Evolutionary conservation across 2,797 vertebrate species (phyloP), one percentile per base, ranked within the genome.

Genomic region (Enteromius unitaeniatus): DNA sequence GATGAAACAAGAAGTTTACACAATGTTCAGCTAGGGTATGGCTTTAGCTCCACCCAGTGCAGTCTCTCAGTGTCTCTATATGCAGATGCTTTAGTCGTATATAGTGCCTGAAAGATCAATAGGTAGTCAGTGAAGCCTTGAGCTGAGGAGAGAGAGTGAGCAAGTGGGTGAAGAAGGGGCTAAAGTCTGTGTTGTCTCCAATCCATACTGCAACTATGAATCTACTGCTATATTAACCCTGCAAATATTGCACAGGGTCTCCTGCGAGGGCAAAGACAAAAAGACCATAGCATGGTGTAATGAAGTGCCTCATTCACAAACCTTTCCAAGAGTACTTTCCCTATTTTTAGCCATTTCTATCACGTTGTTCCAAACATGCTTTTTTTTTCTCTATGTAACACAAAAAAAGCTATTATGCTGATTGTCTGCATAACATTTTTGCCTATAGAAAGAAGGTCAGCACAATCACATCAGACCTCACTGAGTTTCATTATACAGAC

Each of bases 41-140:
- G n/a, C n/a, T 51, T 72, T 40, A 28, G 19, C 17, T 6, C 49
- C 34, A 11, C 45, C 53, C 65, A 80, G 15, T 47, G 15, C 15
- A 65, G 15, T 37, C 23, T 65, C 47, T 55, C 7, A 26, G 62
- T 9, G 13, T 53, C 8, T 19, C 31, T 76, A 21, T 13, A 74
- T 15, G 40, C n/a, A 72, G 42, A 70, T 26, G 14, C n/a, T 26
- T 23, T 28, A 64, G 62, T 31, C 28, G 6, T 64, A 64, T 9
- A 19, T 64, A 13, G 28, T 78, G 14, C 88, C 87, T 91, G 91
- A 91, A 88, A 87, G 86, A 81, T 76, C 76, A 84, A 88, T 88
- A 40, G 83, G 86, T 84, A 91, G 87, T 75, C 53, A 79, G 84
- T 68, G 83, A 85, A 82, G 85, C 82, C 88, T 88, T 28, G 6